Evolutionary conservation across 92 coral and sea anemone species (phyloP), one percentile per base, ranked within the genome.

Genomic region (Parazoanthus atlanticus): DNA sequence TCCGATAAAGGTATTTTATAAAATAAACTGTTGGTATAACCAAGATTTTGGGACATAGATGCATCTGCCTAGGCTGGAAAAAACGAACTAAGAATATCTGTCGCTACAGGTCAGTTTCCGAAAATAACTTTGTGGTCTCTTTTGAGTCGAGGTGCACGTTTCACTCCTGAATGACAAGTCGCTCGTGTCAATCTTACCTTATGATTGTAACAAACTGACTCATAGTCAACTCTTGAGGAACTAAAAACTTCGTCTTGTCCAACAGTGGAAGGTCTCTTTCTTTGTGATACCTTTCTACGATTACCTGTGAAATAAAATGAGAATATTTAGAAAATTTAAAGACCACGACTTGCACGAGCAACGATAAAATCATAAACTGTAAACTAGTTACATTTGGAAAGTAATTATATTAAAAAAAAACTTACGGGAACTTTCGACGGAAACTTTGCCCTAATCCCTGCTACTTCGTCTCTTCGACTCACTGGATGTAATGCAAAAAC

Each of bases 401-500:
- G 10, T 29, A 64, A 30, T 40, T 40, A 43, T 76, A 61, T 38
- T 23, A 38, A 19, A 36, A 7, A n/a, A 66, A 36, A 40, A 94
- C 99, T 94, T 90, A 97, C 99, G 26, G 99, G 99, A 54, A 97
- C 94, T 93, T 97, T 97, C 32, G 98, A 94, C 0, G 99, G 99
- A 76, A 97, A 95, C 88, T 97, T 97, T 65, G 96, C 99, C 81
- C 99, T 94, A 49, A 97, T 97, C 41, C 98, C 99, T n/a, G 96
- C 96, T 15, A 96, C 98, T 86, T 97, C 99, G 86, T 92, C 98
- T 90, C 98, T 92, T 43, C 99, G 90, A 89, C 98, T 96, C 36
- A 93, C 99, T 97, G 70, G 74, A 76, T 74, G 76, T 10, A 58
- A 3, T 79, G 38, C 41, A 85, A 76, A 74, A 56, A 31, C n/a